These are phyloP conservation scores for Ips typographus DNA, from an alignment of 1,140 invertebrate species.

Conservation along the genomic window DNA sequence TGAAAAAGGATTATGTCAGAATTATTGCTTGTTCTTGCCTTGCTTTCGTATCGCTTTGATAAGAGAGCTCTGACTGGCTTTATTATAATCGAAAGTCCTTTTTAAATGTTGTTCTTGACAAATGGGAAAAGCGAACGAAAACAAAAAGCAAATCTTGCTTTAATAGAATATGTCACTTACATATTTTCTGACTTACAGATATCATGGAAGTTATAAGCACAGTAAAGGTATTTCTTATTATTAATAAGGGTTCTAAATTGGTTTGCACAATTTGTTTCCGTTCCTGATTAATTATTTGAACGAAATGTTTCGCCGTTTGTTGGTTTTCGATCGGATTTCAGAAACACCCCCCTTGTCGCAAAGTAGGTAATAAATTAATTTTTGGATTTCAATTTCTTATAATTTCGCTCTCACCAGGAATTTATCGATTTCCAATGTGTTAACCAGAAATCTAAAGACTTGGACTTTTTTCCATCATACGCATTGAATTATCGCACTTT, in stretches of 20 bases:
- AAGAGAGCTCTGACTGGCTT: neutral
- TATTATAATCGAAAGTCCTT: neutral
- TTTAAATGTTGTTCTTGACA: neutral
- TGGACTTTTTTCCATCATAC: conserved; percentile 13
- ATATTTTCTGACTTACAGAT: too few species aligned
- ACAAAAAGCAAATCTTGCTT: too few species aligned
- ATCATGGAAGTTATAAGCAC: too few species aligned
- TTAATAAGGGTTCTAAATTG: too few species aligned
- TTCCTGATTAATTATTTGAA: too few species aligned
- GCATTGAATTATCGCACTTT: conserved; percentile 27
- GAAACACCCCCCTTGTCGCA: neutral
- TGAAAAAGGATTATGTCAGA: conserved; percentile 9
- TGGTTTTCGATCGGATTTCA: neutral
- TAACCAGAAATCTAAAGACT: conserved; percentile 33
- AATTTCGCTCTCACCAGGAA: conserved; percentile 25
- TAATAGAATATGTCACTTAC: too few species aligned
- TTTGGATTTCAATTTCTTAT: conserved; percentile 31
- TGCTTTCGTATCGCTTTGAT: conserved; percentile 9
- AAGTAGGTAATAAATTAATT: conserved; percentile 5
- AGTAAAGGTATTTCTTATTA: too few species aligned
- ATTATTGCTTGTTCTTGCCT: conserved; percentile 12
- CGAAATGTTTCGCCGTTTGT: too few species aligned
- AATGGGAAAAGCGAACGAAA: too few species aligned
- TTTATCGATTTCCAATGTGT: conserved; percentile 34
- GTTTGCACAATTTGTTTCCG: too few species aligned